Conservation (phyloP, 2,113 vertebrate species). For the Pristiophorus japonicus region DNA sequence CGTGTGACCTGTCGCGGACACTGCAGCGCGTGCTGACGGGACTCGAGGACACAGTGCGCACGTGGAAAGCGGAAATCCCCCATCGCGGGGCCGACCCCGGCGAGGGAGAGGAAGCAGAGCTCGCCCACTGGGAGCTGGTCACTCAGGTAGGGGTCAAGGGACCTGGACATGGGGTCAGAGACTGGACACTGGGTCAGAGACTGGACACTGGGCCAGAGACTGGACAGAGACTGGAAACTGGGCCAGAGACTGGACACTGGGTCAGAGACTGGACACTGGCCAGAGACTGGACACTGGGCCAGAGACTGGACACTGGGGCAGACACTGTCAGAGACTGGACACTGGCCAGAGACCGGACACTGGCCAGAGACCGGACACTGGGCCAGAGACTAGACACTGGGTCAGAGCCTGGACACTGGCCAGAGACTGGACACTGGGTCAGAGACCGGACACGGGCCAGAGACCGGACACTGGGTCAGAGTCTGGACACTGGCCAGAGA, state of each 20-base stretch:
- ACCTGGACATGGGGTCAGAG: not conserved
- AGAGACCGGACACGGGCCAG: not conserved
- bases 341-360: not conserved
- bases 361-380: not conserved
- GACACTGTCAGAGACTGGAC: not conserved
- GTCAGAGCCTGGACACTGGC: no score
- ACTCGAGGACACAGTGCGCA: conserved; percentile 65
- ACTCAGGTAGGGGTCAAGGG: conserved; percentile 51
- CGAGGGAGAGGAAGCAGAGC: conserved; percentile 51
- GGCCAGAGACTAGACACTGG: not conserved
- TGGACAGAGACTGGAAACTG: not conserved
- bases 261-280: no score
- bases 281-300: not conserved
- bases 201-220: not conserved
- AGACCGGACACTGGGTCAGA: no score
- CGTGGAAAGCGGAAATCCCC: conserved; percentile 56
- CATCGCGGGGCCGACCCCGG: conserved; percentile 46
- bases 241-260: not conserved
- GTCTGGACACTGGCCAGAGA: not conserved
- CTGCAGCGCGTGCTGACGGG: conserved; percentile 69
- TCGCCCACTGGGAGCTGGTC: conserved; percentile 51
- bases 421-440: no score
- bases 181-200: not conserved
- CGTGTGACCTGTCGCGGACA: conserved; percentile 54
- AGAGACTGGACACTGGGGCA: not conserved